A percentile compares a stretch with the other conserved stretches of the same genome.
These are phyloP conservation scores for Sanderia malayensis DNA, from an alignment of 30 jellyfish, hydroid and myxozoan genomes.

Conservation along the genomic window DNA sequence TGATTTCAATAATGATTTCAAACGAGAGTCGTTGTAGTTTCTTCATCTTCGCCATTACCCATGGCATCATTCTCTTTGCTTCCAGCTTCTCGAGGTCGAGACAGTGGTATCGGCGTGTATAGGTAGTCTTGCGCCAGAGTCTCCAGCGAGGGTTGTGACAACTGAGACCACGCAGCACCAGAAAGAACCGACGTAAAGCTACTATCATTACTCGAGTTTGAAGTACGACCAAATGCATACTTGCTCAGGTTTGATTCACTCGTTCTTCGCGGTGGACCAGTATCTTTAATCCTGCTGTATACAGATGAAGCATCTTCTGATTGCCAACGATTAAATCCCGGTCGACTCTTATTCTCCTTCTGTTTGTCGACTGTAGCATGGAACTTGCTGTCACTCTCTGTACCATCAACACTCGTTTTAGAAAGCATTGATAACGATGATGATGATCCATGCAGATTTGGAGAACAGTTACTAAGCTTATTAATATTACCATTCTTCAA, in stretches of 20 bases:
- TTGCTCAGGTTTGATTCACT: not conserved
- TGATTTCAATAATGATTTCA: no score
- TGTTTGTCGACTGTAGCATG: not conserved
- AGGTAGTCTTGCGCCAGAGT: not conserved
- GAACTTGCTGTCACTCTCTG: not conserved
- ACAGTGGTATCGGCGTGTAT: no score
- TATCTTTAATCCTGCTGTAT: not conserved
- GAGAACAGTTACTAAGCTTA: not conserved
- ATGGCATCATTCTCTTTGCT: no score
- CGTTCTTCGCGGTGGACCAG: not conserved
- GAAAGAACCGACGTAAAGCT: conserved; percentile 27
- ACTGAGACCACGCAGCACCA: conserved; percentile 64
- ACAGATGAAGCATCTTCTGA: no score
- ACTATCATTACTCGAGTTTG: not conserved
- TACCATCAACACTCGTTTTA: not conserved
- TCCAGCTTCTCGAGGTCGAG: not conserved
- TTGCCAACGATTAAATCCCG: no score
- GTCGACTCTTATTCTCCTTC: not conserved
- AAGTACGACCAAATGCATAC: not conserved
- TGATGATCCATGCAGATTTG: conserved; percentile 28
- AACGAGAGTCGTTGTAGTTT: no score
- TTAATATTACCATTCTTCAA: conserved; percentile 7
- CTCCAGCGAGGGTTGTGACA: conserved; percentile 52
- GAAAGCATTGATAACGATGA: not conserved
- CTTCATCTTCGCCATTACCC: no score